Conservation (phyloP, 2,797 vertebrate genomes). For the Trachurus trachurus region DNA sequence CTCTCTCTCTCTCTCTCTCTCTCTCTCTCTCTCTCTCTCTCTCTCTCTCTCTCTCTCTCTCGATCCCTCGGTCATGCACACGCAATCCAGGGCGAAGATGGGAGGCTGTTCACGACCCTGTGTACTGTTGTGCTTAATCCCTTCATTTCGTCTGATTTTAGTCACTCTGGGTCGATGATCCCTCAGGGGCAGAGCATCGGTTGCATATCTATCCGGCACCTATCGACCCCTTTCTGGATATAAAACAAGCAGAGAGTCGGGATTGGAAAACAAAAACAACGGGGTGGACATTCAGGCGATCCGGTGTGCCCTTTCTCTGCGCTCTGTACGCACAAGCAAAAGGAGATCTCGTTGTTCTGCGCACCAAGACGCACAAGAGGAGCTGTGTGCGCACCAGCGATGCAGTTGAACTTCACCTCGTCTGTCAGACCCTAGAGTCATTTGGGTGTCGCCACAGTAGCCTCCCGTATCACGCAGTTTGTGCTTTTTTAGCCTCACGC, state of each 20-base stretch:
- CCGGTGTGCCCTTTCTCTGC: slow-evolving; percentile 38
- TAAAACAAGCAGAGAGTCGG: slow-evolving; percentile 10
- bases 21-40: slow-evolving; percentile 25
- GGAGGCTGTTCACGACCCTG: slow-evolving; percentile 47
- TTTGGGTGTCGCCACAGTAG: slow-evolving; percentile 30
- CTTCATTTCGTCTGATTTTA: slow-evolving; percentile 52
- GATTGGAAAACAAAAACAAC: slow-evolving; percentile 18
- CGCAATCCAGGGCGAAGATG: slow-evolving; percentile 38
- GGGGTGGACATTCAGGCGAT: slow-evolving; percentile 10
- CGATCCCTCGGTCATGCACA: slow-evolving; percentile 28
- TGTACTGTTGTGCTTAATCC: slow-evolving; percentile 46
- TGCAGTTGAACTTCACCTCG: slow-evolving; percentile 56
- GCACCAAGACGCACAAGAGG: slow-evolving; percentile 47
- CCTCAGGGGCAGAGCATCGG: slow-evolving; percentile 30
- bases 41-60: slow-evolving; percentile 19
- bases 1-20: slow-evolving; percentile 16
- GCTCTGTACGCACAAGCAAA: slow-evolving; percentile 34
- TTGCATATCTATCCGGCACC: slow-evolving; percentile 22
- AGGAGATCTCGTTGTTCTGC: slow-evolving; percentile 34
- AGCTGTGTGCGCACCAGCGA: slow-evolving; percentile 47
- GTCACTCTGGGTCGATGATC: slow-evolving; percentile 66
- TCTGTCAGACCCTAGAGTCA: slow-evolving; percentile 29
- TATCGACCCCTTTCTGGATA: slow-evolving; percentile 62
- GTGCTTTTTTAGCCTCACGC: neutral
- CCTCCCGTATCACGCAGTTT: neutral